Percentiles rank a stretch among this genome's conserved stretches.
These are phyloP conservation scores for Lacanobia oleracea DNA, from an alignment of 2,888 invertebrate species.

Conservation along the genomic window DNA sequence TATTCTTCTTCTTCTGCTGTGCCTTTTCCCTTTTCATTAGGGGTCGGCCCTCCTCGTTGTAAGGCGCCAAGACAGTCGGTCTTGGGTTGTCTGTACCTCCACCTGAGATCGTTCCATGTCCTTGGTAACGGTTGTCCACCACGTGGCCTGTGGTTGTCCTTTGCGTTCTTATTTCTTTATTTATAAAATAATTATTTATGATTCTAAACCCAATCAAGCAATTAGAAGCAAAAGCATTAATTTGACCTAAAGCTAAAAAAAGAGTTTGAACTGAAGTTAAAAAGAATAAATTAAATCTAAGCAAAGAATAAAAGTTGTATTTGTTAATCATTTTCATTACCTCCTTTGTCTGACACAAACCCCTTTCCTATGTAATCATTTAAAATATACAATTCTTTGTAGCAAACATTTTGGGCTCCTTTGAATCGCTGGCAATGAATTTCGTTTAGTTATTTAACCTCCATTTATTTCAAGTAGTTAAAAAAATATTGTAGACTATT, in stretches of 20 bases:
- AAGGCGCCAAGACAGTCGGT: too few relatives aligned
- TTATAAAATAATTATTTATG: not conserved
- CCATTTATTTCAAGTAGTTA: not conserved
- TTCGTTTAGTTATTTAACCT: constrained; percentile 1
- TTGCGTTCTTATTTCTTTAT: constrained; percentile 6
- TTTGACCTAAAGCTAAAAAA: not conserved
- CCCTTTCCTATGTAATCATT: not conserved
- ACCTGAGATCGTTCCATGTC: too few relatives aligned
- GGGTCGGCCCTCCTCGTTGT: too few relatives aligned
- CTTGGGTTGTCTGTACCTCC: too few relatives aligned
- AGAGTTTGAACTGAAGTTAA: not conserved
- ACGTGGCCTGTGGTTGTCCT: too few relatives aligned
- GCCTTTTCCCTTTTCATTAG: too few relatives aligned
- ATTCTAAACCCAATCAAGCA: not conserved
- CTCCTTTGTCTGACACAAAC: constrained; percentile 3
- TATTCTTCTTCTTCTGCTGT: too few relatives aligned
- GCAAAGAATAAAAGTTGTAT: not conserved
- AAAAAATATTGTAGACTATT: not conserved
- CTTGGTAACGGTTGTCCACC: too few relatives aligned
- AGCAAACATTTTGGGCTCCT: not conserved
- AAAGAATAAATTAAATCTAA: not conserved
- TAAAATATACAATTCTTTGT: constrained; percentile 3
- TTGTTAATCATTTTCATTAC: constrained; percentile 8
- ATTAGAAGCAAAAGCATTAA: not conserved
- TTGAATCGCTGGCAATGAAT: not conserved